Evolutionary conservation across 2,797 vertebrate species (phyloP).

Genomic region (Enteromius argenteus): DNA sequence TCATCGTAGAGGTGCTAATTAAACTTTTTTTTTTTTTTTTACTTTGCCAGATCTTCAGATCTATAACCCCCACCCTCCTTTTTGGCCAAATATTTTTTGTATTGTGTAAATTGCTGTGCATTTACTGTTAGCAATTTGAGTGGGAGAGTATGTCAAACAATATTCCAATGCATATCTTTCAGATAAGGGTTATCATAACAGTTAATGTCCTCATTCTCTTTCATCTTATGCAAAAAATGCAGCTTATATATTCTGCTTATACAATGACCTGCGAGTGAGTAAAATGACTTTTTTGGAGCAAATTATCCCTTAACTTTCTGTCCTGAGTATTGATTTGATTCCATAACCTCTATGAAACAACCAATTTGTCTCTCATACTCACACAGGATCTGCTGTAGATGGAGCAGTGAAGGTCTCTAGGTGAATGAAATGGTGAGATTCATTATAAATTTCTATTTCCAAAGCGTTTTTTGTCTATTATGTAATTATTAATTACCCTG

Average conservation of each 20-base stretch:
- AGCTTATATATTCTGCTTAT: neutral
- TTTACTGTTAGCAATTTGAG: neutral
- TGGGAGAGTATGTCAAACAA: neutral
- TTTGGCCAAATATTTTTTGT: neutral
- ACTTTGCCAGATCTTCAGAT: neutral
- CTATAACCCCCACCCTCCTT: neutral
- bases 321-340: slow-evolving; percentile 19
- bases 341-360: slow-evolving; percentile 25
- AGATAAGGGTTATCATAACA: too few relatives aligned
- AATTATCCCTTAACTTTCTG: slow-evolving; percentile 8
- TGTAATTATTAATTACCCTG: slow-evolving; percentile 37
- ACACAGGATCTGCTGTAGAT: neutral
- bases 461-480: slow-evolving; percentile 5
- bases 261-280: neutral
- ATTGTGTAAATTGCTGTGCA: neutral
- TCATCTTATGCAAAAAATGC: neutral
- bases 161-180: neutral
- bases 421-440: slow-evolving; percentile 8
- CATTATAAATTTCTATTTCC: slow-evolving; percentile 26
- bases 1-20: too few relatives aligned
- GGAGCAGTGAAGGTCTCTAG: slow-evolving; percentile 12
- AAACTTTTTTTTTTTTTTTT: neutral
- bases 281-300: neutral
- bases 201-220: neutral
- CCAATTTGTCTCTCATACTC: neutral